Evolutionary conservation across 2,888 invertebrate genomes (phyloP), one percentile per base, ranked within the genome.

Genomic region (Lasioglossum zephyrum): DNA sequence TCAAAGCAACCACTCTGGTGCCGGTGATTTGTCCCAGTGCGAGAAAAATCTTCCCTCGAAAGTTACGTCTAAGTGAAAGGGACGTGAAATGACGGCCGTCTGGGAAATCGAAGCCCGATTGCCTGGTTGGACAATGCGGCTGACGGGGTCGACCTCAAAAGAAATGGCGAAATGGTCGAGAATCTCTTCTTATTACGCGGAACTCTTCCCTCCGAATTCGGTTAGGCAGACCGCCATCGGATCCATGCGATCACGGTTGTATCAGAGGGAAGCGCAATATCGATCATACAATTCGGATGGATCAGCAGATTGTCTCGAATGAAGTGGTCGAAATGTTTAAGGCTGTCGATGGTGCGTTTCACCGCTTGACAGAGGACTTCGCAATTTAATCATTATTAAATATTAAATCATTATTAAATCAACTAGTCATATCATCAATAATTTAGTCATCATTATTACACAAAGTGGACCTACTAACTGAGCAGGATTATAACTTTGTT

Each of bases 81-180:
- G 74, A 77, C 85, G 75, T 53, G 31, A 85, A 89, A 90, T 84
- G 88, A 83, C 81, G 79, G 49, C 44, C 69, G 76, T 82, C 77
- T 41, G 77, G 76, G 49, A 81, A 87, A 88, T 89, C 86, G 85
- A 87, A 86, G 86, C 82, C 81, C 85, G 86, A 91, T 92, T 89
- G 91, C 80, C 75, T 69, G 69, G 77, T 78, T 83, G 90, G 88
- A 91, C 90, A 91, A 90, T 88, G 86, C 82, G 87, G 73, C 76
- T 70, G 47, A 36, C 69, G 57, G 87, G 84, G 79, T 73, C 77
- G 44, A 26, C 18, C 72, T 49, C 66, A 44, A 41, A 74, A 78
- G 79, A 85, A 85, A 79, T 47, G 73, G 49, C 18, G n/a, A 79
- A 82, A 77, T 78, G 63, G 63, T 74, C 73, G 73, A 74, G 26